phyloP scores from a whole-genome alignment of 1,140 invertebrate species.

The Dreissena polymorpha region DNA sequence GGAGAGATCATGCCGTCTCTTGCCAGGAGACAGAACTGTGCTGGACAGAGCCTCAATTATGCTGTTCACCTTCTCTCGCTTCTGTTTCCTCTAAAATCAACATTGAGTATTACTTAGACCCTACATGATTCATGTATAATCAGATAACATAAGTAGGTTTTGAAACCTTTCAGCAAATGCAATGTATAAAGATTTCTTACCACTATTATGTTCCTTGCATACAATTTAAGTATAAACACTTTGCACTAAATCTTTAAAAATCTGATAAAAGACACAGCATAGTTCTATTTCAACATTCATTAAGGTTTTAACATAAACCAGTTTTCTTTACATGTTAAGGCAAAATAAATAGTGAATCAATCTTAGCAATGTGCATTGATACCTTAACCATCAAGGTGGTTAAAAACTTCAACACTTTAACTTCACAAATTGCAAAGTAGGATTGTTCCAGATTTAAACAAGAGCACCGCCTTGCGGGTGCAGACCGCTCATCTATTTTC shows the following conservation, averaged over 20 bases:
- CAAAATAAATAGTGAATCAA: no score
- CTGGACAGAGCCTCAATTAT: slow-evolving; percentile 42
- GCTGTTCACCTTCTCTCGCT: slow-evolving; percentile 46
- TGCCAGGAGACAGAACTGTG: slow-evolving; percentile 32
- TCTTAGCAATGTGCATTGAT: no score
- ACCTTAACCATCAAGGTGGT: no score
- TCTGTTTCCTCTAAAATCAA: slow-evolving; percentile 41
- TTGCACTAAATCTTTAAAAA: not conserved
- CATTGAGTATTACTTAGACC: not conserved
- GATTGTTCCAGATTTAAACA: no score
- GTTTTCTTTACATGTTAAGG: no score
- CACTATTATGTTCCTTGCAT: not conserved
- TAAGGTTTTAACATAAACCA: no score
- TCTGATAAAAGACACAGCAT: not conserved
- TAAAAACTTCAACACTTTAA: no score
- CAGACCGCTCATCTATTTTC: no score
- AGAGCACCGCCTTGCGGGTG: no score
- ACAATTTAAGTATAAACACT: no score
- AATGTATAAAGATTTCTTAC: not conserved
- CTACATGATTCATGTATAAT: not conserved
- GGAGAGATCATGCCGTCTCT: slow-evolving; percentile 40
- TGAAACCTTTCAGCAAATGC: not conserved
- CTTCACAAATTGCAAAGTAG: no score
- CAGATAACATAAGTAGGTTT: not conserved
- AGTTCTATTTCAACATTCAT: not conserved